These are phyloP conservation scores for Lomographa bimaculata DNA, from an alignment of 2,888 invertebrate species.

Conservation along the genomic window DNA sequence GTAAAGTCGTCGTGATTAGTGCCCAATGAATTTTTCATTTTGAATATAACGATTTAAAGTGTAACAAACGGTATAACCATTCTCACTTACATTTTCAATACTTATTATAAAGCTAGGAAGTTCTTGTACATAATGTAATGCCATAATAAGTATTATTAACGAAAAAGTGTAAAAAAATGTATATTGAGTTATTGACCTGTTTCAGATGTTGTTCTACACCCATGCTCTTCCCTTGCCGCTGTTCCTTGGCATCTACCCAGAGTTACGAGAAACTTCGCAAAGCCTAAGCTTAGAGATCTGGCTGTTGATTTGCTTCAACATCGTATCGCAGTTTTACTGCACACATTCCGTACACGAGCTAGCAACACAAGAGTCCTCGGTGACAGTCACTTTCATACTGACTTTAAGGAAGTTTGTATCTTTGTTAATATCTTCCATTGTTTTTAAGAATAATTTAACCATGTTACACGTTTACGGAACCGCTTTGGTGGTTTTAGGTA, in stretches of 20 bases:
- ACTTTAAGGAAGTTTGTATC: conserved; percentile 72
- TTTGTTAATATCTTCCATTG: conserved; percentile 62
- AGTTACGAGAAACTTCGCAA: conserved; percentile 46
- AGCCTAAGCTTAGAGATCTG: conserved; percentile 50
- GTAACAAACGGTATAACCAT: no score
- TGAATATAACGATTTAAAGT: no score
- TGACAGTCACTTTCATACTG: conserved; percentile 70
- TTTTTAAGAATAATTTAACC: conserved; percentile 74
- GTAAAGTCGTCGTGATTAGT: no score
- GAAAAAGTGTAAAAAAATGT: no score
- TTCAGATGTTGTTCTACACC: conserved; percentile 77
- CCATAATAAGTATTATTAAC: no score
- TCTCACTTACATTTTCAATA: no score
- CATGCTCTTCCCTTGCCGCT: conserved; percentile 66
- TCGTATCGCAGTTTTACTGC: conserved; percentile 66
- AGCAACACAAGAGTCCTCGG: conserved; percentile 67
- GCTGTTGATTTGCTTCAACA: conserved; percentile 56
- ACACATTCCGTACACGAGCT: conserved; percentile 68
- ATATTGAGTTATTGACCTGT: conserved; percentile 22
- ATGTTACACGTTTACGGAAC: conserved; percentile 63
- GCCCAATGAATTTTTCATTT: no score
- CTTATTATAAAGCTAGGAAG: no score
- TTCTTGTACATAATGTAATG: no score
- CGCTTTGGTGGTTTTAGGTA: conserved; percentile 62
- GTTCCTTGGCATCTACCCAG: conserved; percentile 59